Evolutionary conservation across 2,113 vertebrate genomes (phyloP), one percentile per base, ranked within the genome.

Genomic region (Delphinus delphis): DNA sequence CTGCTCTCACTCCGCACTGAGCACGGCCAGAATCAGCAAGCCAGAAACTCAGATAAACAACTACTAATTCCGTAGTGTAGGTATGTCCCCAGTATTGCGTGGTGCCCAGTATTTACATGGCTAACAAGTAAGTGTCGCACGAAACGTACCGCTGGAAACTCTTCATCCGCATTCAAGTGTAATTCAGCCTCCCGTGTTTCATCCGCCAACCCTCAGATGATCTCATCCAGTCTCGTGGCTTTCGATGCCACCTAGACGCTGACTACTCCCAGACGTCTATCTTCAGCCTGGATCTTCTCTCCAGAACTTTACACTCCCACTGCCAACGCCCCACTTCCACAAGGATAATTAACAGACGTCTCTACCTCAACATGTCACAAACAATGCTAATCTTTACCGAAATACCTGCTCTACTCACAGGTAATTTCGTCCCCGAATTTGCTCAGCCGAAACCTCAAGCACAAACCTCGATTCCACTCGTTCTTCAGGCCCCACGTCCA

Each of bases 1-100:
- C 28, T 2, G 3, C 50, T 11, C 2, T 68, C 31, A 0, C 21
- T 6, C 23, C 17, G 26, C 4, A 0, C 0, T 7, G 10, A 47
- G 38, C 14, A 5, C 2, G 8, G 15, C 28, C 23, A 38, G 2
- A 21, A 2, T 36, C 38, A 38, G 15, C 47, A 38, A 60, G 21
- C 41, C 28, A 81, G 74, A 87, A 65, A 53, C 70, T 60, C 50
- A 65, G 58, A n/a, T 60, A 26, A 73, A 81, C 14, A 67, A 18
- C 47, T 2, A 13, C 25, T n/a, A 5, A n/a, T 85, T 81, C 26
- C 25, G 13, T 25, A 25, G 25, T 5, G 13, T 8, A n/a, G 50
- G 25, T 10, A 4, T 47, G n/a, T 81, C 60, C 73, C 36, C 31
- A 26, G 28, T 15, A 76, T 17, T 20, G 7, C 20, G 3, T 0